phyloP scores from a whole-genome alignment of 64 coral and sea anemone genomes.

The Dendrophyllia cribrosa region DNA sequence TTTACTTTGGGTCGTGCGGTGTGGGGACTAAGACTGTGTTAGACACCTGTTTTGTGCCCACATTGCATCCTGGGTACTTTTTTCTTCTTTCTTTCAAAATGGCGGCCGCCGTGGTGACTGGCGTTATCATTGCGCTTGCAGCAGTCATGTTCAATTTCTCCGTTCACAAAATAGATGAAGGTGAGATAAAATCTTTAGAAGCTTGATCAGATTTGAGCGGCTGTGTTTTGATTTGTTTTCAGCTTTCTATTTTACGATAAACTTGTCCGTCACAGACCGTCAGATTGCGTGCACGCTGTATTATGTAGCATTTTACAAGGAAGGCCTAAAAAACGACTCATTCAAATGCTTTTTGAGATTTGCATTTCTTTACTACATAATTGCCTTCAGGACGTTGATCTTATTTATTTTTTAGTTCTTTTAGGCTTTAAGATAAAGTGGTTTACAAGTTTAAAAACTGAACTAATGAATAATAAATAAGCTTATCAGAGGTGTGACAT shows the following conservation, averaged over 20 bases:
- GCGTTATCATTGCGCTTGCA: constrained; percentile 6
- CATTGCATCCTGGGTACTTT: constrained; percentile 14
- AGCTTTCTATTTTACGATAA: not conserved
- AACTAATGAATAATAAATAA: too few relatives aligned
- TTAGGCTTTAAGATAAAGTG: too few relatives aligned
- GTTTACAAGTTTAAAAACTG: too few relatives aligned
- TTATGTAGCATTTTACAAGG: too few relatives aligned
- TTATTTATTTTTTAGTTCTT: too few relatives aligned
- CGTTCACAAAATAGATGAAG: constrained; percentile 88
- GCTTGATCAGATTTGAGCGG: not conserved
- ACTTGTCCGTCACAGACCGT: not conserved
- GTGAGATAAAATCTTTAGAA: constrained; percentile 10
- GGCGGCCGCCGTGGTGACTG: constrained; percentile 41
- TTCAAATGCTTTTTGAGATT: too few relatives aligned
- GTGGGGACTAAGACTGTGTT: not conserved
- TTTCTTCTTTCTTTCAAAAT: constrained; percentile 44
- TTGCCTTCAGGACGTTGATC: too few relatives aligned
- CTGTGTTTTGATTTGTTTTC: not conserved
- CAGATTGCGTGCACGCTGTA: too few relatives aligned
- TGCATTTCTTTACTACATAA: too few relatives aligned
- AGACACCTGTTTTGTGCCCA: constrained; percentile 38
- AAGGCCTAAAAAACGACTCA: too few relatives aligned
- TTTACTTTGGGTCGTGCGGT: not conserved
- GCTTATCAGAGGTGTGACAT: too few relatives aligned
- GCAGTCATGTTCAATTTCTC: constrained; percentile 80